Evolutionary conservation across 2,113 vertebrate species (phyloP).

Genomic region (Corvus cornix): DNA sequence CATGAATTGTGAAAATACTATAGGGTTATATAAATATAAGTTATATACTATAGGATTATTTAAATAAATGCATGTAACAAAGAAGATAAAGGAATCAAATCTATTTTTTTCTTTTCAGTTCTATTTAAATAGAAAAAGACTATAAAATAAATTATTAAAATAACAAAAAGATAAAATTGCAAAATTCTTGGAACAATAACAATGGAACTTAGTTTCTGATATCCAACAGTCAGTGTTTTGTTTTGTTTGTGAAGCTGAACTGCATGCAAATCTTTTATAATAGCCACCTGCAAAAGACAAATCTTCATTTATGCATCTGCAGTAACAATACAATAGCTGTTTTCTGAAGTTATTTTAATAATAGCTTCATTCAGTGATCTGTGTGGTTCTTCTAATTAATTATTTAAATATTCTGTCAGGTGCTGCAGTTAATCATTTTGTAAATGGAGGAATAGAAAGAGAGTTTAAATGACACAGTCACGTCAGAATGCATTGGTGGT

Average conservation of each 20-base stretch:
- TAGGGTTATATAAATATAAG: neutral
- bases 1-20: neutral
- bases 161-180: neutral
- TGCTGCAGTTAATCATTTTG: neutral
- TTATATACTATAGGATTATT: neutral
- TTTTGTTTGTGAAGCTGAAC: neutral
- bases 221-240: neutral
- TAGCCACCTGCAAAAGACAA: neutral
- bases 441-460: neutral
- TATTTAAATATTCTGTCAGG: slow-evolving; percentile 30
- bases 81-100: neutral
- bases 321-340: neutral
- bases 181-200: neutral
- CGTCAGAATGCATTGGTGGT: neutral
- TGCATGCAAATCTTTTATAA: neutral
- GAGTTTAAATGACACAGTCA: neutral
- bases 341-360: neutral
- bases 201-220: neutral
- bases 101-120: neutral
- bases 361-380: neutral
- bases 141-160: neutral
- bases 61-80: neutral
- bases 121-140: neutral
- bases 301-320: neutral
- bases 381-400: neutral